A percentile compares a stretch with the other conserved stretches of the same genome.
Evolutionary conservation across 1,140 invertebrate genomes (phyloP).

Genomic region (Sipha flava): DNA sequence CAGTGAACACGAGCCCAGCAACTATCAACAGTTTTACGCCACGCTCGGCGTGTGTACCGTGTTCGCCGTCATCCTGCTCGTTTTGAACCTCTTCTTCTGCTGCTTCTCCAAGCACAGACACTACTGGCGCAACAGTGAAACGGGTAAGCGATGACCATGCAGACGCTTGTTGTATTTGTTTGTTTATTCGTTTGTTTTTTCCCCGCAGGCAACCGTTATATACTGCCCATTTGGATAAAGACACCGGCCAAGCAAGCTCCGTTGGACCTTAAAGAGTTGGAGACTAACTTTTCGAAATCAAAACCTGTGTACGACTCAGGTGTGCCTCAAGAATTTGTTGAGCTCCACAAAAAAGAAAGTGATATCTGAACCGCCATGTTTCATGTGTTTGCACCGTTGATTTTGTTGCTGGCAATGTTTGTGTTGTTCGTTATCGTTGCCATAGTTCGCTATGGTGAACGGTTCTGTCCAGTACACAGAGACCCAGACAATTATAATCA

Average conservation of each 20-base stretch:
- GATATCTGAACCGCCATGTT: conserved; percentile 65
- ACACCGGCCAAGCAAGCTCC: conserved; percentile 75
- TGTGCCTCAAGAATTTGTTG: conserved; percentile 50
- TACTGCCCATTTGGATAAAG: conserved; percentile 70
- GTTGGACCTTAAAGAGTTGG: conserved; percentile 65
- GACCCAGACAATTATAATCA: not conserved
- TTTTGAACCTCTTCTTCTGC: conserved; percentile 65
- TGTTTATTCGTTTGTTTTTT: not conserved
- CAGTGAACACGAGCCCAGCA: conserved; percentile 52
- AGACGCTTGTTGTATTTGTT: not conserved
- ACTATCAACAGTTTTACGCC: conserved; percentile 68
- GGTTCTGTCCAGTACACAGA: conserved; percentile 44
- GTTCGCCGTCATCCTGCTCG: conserved; percentile 56
- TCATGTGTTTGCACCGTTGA: conserved; percentile 63
- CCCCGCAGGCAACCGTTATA: conserved; percentile 66
- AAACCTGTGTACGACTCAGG: conserved; percentile 41
- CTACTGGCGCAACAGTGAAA: conserved; percentile 74
- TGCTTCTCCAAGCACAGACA: conserved; percentile 67
- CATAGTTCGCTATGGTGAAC: conserved; percentile 60
- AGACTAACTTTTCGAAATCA: conserved; percentile 43
- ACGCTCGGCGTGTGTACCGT: conserved; percentile 65
- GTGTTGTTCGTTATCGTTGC: conserved; percentile 63
- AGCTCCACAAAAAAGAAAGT: conserved; percentile 70
- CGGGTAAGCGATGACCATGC: conserved; percentile 47
- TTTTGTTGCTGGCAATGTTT: conserved; percentile 60